Conservation (phyloP, 1,140 invertebrate genomes). For the Cataglyphis hispanica region DNA sequence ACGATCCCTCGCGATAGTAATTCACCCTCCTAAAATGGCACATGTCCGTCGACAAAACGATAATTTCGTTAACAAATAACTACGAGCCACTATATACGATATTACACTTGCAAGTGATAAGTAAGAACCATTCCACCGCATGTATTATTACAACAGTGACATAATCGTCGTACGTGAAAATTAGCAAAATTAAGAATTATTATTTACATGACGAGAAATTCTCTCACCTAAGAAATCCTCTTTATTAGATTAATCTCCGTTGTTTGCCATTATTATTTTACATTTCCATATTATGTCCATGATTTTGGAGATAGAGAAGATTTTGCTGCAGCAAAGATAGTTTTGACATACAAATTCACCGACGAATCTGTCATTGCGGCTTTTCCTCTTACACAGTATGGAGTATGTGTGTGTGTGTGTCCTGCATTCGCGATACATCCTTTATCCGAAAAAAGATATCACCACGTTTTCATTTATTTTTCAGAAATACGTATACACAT, state of each 20-base stretch:
- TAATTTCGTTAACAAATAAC: constrained; percentile 63
- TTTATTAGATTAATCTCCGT: not conserved
- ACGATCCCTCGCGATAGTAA: constrained; percentile 50
- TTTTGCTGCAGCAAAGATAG: not conserved
- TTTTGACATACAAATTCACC: not conserved
- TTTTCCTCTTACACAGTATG: not conserved
- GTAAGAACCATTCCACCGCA: constrained; percentile 29
- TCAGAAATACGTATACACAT: not conserved
- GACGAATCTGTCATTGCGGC: not conserved
- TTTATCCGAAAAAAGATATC: constrained; percentile 22
- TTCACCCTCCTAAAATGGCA: constrained; percentile 48
- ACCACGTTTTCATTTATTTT: constrained; percentile 14
- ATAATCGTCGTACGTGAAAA: not conserved
- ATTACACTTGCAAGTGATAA: constrained; percentile 32
- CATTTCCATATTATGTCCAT: not conserved
- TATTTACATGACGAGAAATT: not conserved
- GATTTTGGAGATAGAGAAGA: not conserved
- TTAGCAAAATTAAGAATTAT: constrained; percentile 47
- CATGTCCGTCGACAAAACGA: constrained; percentile 49
- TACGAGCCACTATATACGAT: constrained; percentile 10
- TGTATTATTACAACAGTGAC: constrained; percentile 50
- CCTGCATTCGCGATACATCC: not conserved
- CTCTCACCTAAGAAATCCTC: not conserved
- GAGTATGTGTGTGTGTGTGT: not conserved
- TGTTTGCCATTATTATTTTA: constrained; percentile 28